Evolutionary conservation across 1,140 invertebrate species (phyloP).

Genomic region (Dinoponera quadriceps): DNA sequence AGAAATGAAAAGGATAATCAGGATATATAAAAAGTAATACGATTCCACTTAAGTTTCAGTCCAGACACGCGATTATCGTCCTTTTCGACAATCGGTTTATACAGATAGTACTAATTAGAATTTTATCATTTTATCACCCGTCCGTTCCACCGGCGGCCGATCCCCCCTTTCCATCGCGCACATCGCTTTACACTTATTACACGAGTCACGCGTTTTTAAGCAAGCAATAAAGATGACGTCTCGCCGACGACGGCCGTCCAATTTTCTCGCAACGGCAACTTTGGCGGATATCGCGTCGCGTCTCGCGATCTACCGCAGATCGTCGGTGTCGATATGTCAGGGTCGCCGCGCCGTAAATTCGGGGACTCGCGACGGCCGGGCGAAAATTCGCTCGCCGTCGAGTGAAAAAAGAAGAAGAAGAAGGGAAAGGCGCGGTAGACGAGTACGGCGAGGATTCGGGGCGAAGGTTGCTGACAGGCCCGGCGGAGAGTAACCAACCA

Average conservation of each 20-base stretch:
- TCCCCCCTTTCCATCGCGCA: too few species aligned
- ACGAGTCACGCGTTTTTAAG: too few species aligned
- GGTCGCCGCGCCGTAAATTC: constrained; percentile 28
- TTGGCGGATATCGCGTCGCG: constrained; percentile 26
- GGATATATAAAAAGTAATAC: too few species aligned
- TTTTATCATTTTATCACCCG: too few species aligned
- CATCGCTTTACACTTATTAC: too few species aligned
- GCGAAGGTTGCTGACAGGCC: constrained; percentile 28
- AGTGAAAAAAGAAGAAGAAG: background rate
- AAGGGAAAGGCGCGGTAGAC: background rate
- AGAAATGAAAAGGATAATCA: too few species aligned
- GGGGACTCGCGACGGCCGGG: background rate
- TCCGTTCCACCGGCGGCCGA: too few species aligned
- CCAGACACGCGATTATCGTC: too few species aligned
- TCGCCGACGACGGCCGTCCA: constrained; percentile 1
- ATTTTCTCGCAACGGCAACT: too few species aligned
- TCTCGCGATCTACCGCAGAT: constrained; percentile 19
- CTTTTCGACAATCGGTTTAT: too few species aligned
- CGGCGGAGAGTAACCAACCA: constrained; percentile 47
- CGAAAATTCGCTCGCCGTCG: constrained; percentile 10
- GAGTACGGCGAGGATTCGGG: constrained; percentile 29
- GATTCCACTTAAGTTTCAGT: too few species aligned
- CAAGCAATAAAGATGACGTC: background rate
- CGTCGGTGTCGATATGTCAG: constrained; percentile 28
- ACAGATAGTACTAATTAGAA: too few species aligned